Base-by-base conservation (phyloP, 2,113 vertebrate species). In the Hassar affinis region DNA sequence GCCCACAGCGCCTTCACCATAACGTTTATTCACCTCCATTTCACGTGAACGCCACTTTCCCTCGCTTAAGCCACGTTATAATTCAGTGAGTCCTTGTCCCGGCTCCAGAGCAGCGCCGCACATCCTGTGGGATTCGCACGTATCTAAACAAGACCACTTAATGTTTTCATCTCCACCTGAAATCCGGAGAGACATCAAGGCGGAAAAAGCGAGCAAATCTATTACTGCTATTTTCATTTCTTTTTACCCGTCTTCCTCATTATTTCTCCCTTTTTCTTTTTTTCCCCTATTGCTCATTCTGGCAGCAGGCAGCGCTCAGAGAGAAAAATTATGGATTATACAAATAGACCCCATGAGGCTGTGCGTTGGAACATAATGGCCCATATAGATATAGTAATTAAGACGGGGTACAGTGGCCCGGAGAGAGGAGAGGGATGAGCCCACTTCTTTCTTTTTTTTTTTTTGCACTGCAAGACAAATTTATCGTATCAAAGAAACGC, bases 181-280 rank as follows among this genome's bases (percentile, higher is more conserved):
- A 77, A 52, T 15, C 69, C 52, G 5, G 51, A 56, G 74, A 77
- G 74, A 76, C 18, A 56, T 25, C 25, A 15, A 69, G 47, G 42
- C 6, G 9, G 33, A 18, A 35, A 18, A 27, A 38, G 8, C 38
- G 27, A 59, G 80, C 38, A 59, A 79, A 78, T 91, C 87, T 85
- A 42, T 86, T 64, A 89, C 87, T 91, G 87, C 87, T 89, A 85
- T 88, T 89, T 91, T 87, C 89, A 86, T 87, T 85, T 83, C 79
- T 85, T 91, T 88, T 85, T 80, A 42, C 42, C 9, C 81, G 6
- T 72, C 78, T 75, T 68, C 56, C 69, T 78, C 35, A 64, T 80
- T 76, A 61, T 79, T 57, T 68, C 56, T 81, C 77, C 75, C 61
- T 51, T 66, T 56, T 56, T 25, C 11, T 56, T 38, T 56, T 52